phyloP scores from a whole-genome alignment of 2,797 vertebrate species.

The Borostomias antarcticus region DNA sequence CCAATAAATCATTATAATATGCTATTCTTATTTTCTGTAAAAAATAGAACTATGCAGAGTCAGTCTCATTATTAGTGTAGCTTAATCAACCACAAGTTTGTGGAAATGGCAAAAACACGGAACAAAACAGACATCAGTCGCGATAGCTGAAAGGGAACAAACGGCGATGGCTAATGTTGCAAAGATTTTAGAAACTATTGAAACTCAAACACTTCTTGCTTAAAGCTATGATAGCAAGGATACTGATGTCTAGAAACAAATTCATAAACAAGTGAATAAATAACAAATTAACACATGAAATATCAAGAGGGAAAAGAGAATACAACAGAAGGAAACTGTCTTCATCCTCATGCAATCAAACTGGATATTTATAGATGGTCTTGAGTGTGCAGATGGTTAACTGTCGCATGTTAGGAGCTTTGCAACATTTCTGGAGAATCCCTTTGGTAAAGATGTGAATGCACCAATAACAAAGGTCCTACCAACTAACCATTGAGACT shows the following conservation, averaged over 20 bases:
- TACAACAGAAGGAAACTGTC: conserved; percentile 46
- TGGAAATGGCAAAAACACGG: conserved; percentile 49
- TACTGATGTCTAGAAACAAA: background rate
- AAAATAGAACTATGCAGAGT: conserved; percentile 77
- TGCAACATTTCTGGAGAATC: conserved; percentile 56
- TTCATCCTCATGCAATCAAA: conserved; percentile 61
- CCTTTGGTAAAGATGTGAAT: conserved; percentile 40
- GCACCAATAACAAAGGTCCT: conserved; percentile 39
- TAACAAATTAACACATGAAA: conserved; percentile 64
- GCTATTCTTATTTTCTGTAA: conserved; percentile 58
- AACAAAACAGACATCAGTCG: conserved; percentile 42
- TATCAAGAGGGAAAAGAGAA: conserved; percentile 42
- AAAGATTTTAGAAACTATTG: conserved; percentile 1
- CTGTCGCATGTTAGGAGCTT: conserved; percentile 68
- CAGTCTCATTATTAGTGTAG: conserved; percentile 81
- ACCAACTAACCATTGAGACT: conserved; percentile 39
- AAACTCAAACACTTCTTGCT: conserved; percentile 33
- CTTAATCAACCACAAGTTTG: conserved; percentile 74
- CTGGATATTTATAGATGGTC: conserved; percentile 67
- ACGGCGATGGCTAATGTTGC: conserved; percentile 23
- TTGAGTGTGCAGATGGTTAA: conserved; percentile 57
- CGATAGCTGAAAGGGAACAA: conserved; percentile 9
- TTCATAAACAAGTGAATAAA: conserved; percentile 69
- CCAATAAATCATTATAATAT: conserved; percentile 58
- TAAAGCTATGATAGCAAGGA: conserved; percentile 56